Percentiles rank a stretch among this genome's conserved stretches.
These are phyloP conservation scores for Brachionus rotundiformis DNA, from an alignment of 1,140 invertebrate species.

Conservation along the genomic window DNA sequence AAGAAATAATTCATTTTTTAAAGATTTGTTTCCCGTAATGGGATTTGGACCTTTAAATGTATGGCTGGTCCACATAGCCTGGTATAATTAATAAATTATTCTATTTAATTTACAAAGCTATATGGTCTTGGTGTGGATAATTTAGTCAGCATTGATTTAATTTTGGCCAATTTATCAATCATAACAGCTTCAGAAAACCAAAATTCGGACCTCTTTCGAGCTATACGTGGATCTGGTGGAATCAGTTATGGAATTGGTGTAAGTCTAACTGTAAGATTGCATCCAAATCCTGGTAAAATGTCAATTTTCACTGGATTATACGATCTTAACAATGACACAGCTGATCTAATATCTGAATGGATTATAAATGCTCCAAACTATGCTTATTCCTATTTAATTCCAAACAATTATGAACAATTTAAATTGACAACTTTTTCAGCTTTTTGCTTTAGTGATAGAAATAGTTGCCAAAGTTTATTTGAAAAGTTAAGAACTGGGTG, in stretches of 20 bases:
- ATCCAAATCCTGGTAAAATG: slow-evolving; percentile 50
- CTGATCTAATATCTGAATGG: slow-evolving; percentile 20
- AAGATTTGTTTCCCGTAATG: too few relatives aligned
- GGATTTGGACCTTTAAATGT: slow-evolving; percentile 57
- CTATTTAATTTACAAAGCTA: slow-evolving; percentile 53
- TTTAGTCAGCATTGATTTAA: slow-evolving; percentile 54
- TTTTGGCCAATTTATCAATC: slow-evolving; percentile 53
- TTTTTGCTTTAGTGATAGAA: background rate
- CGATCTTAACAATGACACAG: background rate
- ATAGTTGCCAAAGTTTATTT: background rate
- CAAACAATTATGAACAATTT: background rate
- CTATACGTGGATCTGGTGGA: slow-evolving; percentile 56
- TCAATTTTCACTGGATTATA: background rate
- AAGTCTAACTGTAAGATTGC: slow-evolving; percentile 54
- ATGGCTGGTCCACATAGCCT: too few relatives aligned
- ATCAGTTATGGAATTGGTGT: slow-evolving; percentile 55
- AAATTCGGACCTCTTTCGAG: slow-evolving; percentile 56
- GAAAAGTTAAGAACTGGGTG: background rate
- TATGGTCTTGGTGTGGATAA: slow-evolving; percentile 57
- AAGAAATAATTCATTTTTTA: too few relatives aligned
- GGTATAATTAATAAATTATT: too few relatives aligned
- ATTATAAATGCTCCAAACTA: slow-evolving; percentile 28
- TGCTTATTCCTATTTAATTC: background rate
- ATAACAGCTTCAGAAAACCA: background rate
- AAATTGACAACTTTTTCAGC: background rate